phyloP scores from a whole-genome alignment of 2,113 vertebrate species.

The Phainopepla nitens region DNA sequence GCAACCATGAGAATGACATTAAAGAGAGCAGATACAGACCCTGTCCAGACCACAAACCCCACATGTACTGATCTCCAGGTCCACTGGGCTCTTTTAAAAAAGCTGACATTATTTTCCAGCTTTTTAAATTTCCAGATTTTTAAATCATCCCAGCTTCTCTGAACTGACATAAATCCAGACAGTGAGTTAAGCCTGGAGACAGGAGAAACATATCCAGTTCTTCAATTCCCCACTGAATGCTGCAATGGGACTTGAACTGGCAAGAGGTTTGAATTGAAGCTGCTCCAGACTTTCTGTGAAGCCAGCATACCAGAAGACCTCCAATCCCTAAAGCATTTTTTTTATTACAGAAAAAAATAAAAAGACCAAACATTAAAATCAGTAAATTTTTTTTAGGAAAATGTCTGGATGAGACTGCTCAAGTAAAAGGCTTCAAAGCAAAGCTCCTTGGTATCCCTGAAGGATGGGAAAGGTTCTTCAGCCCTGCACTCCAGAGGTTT shows the following conservation, averaged over 20 bases:
- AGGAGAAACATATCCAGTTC: conserved; percentile 27
- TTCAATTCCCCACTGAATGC: not conserved
- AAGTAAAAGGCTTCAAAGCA: not conserved
- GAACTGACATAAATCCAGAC: conserved; percentile 53
- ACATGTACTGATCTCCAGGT: not conserved
- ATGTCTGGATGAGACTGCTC: not conserved
- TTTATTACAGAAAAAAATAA: conserved; percentile 42
- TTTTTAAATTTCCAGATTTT: conserved; percentile 44
- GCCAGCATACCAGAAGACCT: conserved; percentile 46
- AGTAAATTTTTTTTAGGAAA: not conserved
- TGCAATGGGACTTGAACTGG: conserved; percentile 32
- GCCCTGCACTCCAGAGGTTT: not conserved
- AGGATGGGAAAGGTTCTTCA: not conserved
- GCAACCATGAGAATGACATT: conserved; percentile 36
- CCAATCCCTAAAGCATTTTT: conserved; percentile 16
- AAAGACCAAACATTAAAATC: not conserved
- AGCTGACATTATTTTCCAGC: conserved; percentile 48
- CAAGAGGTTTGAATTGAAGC: conserved; percentile 11
- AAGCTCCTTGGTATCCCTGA: not conserved
- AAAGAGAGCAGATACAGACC: conserved; percentile 12
- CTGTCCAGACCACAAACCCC: conserved; percentile 51
- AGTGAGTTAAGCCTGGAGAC: conserved; percentile 49
- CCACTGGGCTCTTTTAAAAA: conserved; percentile 36
- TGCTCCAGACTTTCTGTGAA: conserved; percentile 38
- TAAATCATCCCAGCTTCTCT: conserved; percentile 41